Evolutionary conservation across 2,113 vertebrate genomes (phyloP).

Genomic region (Patagioenas fasciata): DNA sequence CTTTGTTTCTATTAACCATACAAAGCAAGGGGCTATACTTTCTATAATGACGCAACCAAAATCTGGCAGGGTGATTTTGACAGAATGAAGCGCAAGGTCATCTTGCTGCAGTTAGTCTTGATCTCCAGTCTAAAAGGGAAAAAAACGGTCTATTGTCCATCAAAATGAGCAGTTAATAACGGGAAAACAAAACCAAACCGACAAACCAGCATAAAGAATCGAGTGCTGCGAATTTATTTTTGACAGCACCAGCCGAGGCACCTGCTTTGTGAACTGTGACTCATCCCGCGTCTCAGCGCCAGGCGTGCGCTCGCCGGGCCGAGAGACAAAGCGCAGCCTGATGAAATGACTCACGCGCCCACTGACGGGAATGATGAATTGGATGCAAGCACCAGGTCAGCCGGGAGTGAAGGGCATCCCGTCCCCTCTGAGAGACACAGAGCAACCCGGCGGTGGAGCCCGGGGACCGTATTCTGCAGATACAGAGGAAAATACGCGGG

Average conservation of each 20-base stretch:
- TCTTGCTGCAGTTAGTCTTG: background rate
- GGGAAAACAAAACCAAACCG: background rate
- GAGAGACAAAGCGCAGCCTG: background rate
- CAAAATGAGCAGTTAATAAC: background rate
- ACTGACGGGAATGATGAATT: background rate
- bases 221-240: background rate
- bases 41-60: background rate
- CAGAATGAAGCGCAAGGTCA: background rate
- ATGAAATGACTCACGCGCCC: background rate
- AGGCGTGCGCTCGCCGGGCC: background rate
- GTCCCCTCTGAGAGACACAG: background rate
- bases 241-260: background rate
- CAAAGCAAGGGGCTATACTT: background rate
- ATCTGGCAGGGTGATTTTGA: background rate
- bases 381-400: background rate
- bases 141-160: background rate
- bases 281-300: background rate
- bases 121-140: background rate
- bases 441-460: background rate
- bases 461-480: accelerated
- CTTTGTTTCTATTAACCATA: background rate
- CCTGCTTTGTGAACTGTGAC: constrained; percentile 32
- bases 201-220: background rate
- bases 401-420: background rate
- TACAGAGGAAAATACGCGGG: accelerated